These are phyloP conservation scores for Heteromyza rotundicornis DNA, from an alignment of 2,888 invertebrate genomes.

Conservation along the genomic window DNA sequence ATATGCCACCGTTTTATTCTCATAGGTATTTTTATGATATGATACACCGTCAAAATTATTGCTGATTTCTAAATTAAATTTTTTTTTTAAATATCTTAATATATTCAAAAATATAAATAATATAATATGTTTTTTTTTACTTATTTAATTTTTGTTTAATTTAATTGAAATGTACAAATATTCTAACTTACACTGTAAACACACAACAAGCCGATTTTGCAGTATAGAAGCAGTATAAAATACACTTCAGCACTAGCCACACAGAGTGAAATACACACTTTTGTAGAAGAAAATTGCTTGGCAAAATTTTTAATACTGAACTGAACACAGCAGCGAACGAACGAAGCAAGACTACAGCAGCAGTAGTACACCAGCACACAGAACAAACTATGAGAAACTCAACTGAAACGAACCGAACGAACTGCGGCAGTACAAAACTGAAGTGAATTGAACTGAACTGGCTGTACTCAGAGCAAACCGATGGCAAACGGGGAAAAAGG, in stretches of 20 bases:
- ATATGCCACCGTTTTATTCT: too few relatives aligned
- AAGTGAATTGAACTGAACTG: neutral
- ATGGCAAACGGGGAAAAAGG: neutral
- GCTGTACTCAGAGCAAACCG: neutral
- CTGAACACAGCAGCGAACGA: too few relatives aligned
- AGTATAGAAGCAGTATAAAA: neutral
- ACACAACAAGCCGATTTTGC: conserved; percentile 6
- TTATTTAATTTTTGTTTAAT: neutral
- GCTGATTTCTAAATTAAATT: too few relatives aligned
- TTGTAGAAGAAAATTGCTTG: neutral
- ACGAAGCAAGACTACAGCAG: neutral
- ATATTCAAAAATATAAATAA: too few relatives aligned
- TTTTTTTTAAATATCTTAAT: too few relatives aligned
- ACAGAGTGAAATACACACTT: neutral
- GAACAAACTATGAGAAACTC: neutral
- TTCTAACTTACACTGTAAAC: conserved; percentile 38
- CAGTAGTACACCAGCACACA: neutral
- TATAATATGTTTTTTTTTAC: neutral
- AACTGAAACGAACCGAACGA: neutral
- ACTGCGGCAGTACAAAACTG: neutral
- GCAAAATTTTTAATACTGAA: conserved; percentile 2
- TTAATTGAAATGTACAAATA: conserved; percentile 21
- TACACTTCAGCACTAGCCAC: neutral
- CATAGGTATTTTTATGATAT: too few relatives aligned
- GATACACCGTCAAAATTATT: too few relatives aligned